Base-by-base conservation (phyloP, 2,888 invertebrate genomes). In the Chorisops tibialis region DNA sequence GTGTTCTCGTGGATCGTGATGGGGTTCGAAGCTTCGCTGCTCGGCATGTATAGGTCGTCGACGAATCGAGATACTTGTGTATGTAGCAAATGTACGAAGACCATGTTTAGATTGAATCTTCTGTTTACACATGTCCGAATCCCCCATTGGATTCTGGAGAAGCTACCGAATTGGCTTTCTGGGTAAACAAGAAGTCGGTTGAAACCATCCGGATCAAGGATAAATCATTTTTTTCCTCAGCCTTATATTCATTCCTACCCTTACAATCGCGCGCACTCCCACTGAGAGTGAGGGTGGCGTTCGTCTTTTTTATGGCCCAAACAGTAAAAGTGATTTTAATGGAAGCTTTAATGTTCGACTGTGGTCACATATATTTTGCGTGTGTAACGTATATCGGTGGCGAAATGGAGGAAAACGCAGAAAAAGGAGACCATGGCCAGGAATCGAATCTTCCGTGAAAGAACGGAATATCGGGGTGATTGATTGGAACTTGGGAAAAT, bases 241-340 rank as follows among this genome's bases (percentile, higher is more conserved):
- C 43, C 24, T 54, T 54, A 35, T 4, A 38, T 4, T 16, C n/a
- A 38, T 9, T 2, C n/a, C n/a, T n/a, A n/a, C n/a, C n/a, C n/a
- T n/a, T n/a, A n/a, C n/a, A n/a, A n/a, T n/a, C n/a, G n/a, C n/a
- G n/a, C n/a, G n/a, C n/a, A n/a, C n/a, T n/a, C n/a, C n/a, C n/a
- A n/a, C n/a, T n/a, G n/a, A n/a, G n/a, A n/a, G n/a, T n/a, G n/a
- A n/a, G n/a, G n/a, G n/a, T n/a, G n/a, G n/a, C n/a, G n/a, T n/a
- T n/a, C n/a, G 16, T 12, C 41, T 14, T 41, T 16, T 16, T 7
- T 14, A 41, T 14, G 16, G 12, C 41, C n/a, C n/a, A n/a, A 41
- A 41, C 12, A 47, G 58, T 41, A 59, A 65, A 63, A 63, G 59
- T 59, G 63, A 63, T 65, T 65, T 65, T 65, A 65, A 65, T 65